phyloP scores from a whole-genome alignment of 1,140 invertebrate genomes.

The Ostrea edulis region DNA sequence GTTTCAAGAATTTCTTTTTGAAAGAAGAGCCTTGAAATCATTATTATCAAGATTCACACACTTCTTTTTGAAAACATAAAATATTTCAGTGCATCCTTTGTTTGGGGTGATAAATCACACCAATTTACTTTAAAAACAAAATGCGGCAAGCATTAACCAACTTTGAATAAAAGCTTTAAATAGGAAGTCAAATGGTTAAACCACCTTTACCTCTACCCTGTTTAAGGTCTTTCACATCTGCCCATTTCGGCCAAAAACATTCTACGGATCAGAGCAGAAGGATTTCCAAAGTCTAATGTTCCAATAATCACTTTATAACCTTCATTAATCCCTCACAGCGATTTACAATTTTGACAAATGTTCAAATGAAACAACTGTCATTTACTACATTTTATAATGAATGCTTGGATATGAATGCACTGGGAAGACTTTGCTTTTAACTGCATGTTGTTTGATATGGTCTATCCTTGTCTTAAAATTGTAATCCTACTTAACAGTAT shows the following conservation, averaged over 20 bases:
- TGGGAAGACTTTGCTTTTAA: neutral
- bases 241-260: neutral
- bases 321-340: neutral
- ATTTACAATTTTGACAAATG: slow-evolving; percentile 9
- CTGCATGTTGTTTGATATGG: too few species aligned
- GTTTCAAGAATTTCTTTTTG: too few species aligned
- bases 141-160: too few species aligned
- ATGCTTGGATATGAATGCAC: neutral
- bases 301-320: slow-evolving; percentile 15
- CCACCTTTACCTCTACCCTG: neutral
- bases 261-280: neutral
- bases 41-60: neutral
- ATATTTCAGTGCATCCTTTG: neutral
- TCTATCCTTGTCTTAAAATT: too few species aligned
- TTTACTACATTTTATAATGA: neutral
- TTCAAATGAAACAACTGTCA: neutral
- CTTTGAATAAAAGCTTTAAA: too few species aligned
- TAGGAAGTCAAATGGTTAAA: neutral
- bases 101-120: neutral
- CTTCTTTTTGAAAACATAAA: neutral
- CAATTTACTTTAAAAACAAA: neutral
- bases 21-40: neutral
- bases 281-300: neutral
- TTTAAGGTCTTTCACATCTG: slow-evolving; percentile 4
- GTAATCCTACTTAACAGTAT: too few species aligned